These are phyloP conservation scores for Dryas iulia DNA, from an alignment of 1,140 invertebrate species.

Conservation along the genomic window DNA sequence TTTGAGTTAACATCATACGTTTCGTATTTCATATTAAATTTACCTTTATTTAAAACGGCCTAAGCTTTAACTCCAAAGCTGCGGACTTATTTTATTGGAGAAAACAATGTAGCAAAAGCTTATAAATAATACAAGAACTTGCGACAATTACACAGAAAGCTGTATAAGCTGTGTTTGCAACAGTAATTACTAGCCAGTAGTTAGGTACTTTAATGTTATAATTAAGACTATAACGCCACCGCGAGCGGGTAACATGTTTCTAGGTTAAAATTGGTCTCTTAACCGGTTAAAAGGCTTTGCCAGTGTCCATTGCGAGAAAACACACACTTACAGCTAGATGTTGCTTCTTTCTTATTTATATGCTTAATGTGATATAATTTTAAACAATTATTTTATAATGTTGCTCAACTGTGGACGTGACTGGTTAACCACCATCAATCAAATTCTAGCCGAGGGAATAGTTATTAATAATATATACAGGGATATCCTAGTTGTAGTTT, in stretches of 20 bases:
- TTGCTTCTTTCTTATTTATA: not conserved
- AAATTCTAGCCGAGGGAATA: no score
- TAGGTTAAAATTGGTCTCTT: constrained; percentile 10
- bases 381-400: not conserved
- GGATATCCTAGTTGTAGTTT: no score
- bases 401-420: not conserved
- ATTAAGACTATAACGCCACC: not conserved
- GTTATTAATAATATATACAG: no score
- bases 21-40: no score
- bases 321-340: not conserved
- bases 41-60: no score
- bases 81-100: no score
- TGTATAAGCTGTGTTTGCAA: not conserved
- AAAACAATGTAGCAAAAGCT: not conserved
- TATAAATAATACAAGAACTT: not conserved
- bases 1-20: no score
- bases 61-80: no score
- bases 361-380: not conserved
- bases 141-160: not conserved
- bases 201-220: constrained; percentile 3
- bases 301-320: not conserved
- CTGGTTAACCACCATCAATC: not conserved
- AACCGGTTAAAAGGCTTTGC: constrained; percentile 2
- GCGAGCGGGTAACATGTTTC: constrained; percentile 8
- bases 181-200: not conserved